A percentile compares a stretch with the other conserved stretches of the same genome.
Evolutionary conservation across 2,888 invertebrate species (phyloP).

Genomic region (Orchesella flavescens): DNA sequence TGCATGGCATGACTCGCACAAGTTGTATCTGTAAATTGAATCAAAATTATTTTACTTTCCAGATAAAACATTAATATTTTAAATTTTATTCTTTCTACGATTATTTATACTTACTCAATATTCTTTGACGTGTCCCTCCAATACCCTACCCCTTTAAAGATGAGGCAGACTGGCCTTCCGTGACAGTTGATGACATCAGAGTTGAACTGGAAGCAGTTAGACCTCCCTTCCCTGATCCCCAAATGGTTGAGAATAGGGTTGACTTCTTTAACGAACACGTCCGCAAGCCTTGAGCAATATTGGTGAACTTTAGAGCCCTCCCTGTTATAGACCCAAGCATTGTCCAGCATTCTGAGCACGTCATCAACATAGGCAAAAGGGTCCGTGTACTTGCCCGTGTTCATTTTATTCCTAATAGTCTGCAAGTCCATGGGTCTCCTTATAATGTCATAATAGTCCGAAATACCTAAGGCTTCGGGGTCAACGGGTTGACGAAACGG

Average conservation of each 20-base stretch:
- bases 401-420: conserved; percentile 50
- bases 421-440: conserved; percentile 53
- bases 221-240: conserved; percentile 49
- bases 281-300: conserved; percentile 35
- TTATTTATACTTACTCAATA: conserved; percentile 16
- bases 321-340: conserved; percentile 51
- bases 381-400: conserved; percentile 32
- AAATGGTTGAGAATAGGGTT: conserved; percentile 45
- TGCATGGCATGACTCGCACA: conserved; percentile 49
- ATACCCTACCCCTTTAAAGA: conserved; percentile 21
- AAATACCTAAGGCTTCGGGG: conserved; percentile 41
- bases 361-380: conserved; percentile 47
- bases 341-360: conserved; percentile 51
- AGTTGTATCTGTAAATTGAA: conserved; percentile 18
- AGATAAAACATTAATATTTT: neutral
- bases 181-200: conserved; percentile 40
- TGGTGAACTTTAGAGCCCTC: conserved; percentile 35
- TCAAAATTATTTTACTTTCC: neutral
- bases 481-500: conserved; percentile 58
- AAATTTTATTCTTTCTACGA: neutral
- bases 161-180: conserved; percentile 55
- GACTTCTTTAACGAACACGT: conserved; percentile 44
- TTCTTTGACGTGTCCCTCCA: conserved; percentile 20
- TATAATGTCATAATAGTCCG: conserved; percentile 53
- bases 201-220: conserved; percentile 52